Conservation (phyloP, 2,888 invertebrate species). For the Periphyllus acericola region DNA sequence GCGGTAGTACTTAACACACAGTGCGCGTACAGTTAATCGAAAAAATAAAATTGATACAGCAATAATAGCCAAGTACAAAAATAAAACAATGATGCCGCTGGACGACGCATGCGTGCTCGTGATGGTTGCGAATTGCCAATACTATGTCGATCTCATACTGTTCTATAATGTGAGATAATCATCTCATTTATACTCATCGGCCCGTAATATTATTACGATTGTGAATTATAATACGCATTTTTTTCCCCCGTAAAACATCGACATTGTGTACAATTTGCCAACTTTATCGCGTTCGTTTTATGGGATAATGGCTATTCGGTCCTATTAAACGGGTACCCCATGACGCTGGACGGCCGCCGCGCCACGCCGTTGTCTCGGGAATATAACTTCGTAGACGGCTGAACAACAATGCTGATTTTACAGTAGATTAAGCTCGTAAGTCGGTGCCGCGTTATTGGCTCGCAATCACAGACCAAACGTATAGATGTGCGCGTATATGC, state of each 20-base stretch:
- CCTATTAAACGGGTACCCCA: neutral
- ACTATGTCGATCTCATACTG: too few relatives aligned
- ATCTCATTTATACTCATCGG: neutral
- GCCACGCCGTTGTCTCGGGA: neutral
- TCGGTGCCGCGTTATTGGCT: slow-evolving; percentile 27
- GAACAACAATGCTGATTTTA: slow-evolving; percentile 5
- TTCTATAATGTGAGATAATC: neutral
- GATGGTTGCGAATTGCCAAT: neutral
- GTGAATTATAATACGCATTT: neutral
- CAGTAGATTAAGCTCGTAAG: slow-evolving; percentile 19
- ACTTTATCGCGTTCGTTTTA: neutral
- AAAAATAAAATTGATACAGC: too few relatives aligned
- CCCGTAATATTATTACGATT: neutral
- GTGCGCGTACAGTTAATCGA: neutral
- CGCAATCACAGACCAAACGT: neutral
- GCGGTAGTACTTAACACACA: neutral
- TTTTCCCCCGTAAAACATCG: neutral
- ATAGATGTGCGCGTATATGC: neutral
- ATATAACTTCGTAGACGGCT: neutral
- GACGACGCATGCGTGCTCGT: neutral
- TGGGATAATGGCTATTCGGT: neutral
- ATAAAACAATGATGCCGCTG: neutral
- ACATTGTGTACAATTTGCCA: slow-evolving; percentile 13
- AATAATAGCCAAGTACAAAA: neutral
- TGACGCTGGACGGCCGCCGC: neutral